Evolutionary conservation across 53 echinoderm and acorn worm genomes (phyloP), one percentile per base, ranked within the genome.

Genomic region (Apostichopus leukothele): DNA sequence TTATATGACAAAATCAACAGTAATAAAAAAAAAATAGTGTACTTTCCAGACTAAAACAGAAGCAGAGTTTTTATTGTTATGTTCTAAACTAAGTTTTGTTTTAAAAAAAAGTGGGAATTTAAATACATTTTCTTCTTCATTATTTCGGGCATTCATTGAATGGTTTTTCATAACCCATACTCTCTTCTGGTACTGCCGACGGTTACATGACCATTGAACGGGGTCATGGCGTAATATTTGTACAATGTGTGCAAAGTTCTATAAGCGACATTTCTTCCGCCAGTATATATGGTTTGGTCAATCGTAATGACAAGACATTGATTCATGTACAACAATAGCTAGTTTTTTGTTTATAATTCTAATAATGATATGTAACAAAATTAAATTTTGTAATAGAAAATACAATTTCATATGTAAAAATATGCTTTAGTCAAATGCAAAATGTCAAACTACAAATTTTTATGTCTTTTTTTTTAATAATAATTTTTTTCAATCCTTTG

Each of bases 361-460:
- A 85, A 85, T 87, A 87, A 55, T 51, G 18, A 87, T 87, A 87
- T 87, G 88, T 87, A 87, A 87, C 75, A 87, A 87, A 87, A 87
- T 87, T 75, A 87, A 75, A 87, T 16, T 87, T 87, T 87, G 53
- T 87, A 87, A 87, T 87, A 87, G 88, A 87, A 87, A 87, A 87
- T 87, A 87, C 88, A 75, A 85, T 87, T 87, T 87, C 53, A 87
- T 87, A 75, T 87, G 88, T 87, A 87, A 87, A 87, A 87, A 87
- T 87, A 87, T 87, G 85, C 75, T 87, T 87, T 75, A 74, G 88
- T 87, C 88, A 87, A 87, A 87, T 87, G 88, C 88, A 87, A 87
- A 87, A 87, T 87, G 75, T 74, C 75, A 87, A 75, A 87, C 88
- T 87, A 87, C 88, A 87, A 87, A 87, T 87, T 75, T 87, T 87